These are phyloP conservation scores for Natrix natrix DNA, from an alignment of 2,797 vertebrate genomes.

Conservation along the genomic window DNA sequence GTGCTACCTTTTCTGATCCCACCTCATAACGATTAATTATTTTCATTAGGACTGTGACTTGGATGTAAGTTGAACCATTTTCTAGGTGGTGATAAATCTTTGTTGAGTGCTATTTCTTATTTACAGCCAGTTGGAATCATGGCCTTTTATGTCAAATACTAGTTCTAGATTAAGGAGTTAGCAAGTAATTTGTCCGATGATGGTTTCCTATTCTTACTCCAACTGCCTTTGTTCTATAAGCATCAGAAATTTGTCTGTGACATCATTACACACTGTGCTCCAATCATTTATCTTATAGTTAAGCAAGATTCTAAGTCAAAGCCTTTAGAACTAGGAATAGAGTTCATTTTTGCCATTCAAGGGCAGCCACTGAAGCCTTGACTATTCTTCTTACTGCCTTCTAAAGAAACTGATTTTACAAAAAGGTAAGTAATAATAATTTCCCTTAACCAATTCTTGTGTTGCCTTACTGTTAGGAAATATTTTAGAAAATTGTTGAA, in stretches of 20 bases:
- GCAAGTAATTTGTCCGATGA: neutral
- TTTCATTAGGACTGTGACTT: constrained; percentile 27
- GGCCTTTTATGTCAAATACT: constrained; percentile 6
- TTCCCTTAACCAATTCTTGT: neutral
- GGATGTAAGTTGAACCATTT: neutral
- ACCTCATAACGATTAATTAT: constrained; percentile 11
- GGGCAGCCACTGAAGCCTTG: neutral
- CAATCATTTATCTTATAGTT: constrained; percentile 3
- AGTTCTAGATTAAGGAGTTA: neutral
- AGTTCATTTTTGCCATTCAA: neutral
- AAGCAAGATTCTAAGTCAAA: neutral
- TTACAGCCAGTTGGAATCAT: constrained; percentile 24
- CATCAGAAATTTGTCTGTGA: constrained; percentile 25
- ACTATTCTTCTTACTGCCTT: neutral
- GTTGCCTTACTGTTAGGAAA: neutral
- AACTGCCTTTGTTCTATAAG: constrained; percentile 33
- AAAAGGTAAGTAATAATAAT: neutral
- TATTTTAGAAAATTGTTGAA: neutral
- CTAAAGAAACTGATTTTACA: neutral
- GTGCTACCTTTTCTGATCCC: constrained; percentile 5
- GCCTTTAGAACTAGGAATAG: neutral
- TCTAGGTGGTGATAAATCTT: neutral
- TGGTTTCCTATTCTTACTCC: neutral
- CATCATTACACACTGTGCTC: constrained; percentile 2
- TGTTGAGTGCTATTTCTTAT: neutral